These are phyloP conservation scores for Sylvietta virens DNA, from an alignment of 2,113 vertebrate species.

Conservation along the genomic window DNA sequence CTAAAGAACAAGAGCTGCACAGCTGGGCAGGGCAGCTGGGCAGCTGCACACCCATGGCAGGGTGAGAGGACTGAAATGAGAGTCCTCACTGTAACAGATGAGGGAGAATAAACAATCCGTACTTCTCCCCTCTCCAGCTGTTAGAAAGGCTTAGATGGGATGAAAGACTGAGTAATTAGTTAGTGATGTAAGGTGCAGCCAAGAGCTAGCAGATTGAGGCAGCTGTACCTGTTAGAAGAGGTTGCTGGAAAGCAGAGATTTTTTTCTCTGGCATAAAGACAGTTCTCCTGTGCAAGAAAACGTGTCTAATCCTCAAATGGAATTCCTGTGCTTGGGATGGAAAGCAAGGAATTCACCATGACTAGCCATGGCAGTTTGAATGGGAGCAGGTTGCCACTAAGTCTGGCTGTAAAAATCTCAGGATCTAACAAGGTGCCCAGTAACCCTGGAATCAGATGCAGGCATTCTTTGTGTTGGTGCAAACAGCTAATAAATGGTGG, in stretches of 20 bases:
- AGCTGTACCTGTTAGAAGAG: neutral
- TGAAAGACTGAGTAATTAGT: neutral
- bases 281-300: neutral
- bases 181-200: neutral
- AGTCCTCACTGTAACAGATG: neutral
- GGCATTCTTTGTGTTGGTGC: neutral
- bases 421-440: neutral
- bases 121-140: neutral
- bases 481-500: neutral
- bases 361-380: neutral
- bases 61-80: neutral
- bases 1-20: neutral
- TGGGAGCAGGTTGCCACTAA: neutral
- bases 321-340: neutral
- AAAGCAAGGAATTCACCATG: neutral
- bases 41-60: neutral
- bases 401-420: neutral
- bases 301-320: neutral
- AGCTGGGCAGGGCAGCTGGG: neutral
- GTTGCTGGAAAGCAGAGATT: neutral
- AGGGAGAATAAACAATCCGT: neutral
- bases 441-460: neutral
- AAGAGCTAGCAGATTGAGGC: neutral
- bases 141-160: neutral
- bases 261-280: neutral